Percentiles rank a stretch among this genome's conserved stretches.
phyloP scores from a whole-genome alignment of 1,140 invertebrate species.

The Cyclina sinensis region DNA sequence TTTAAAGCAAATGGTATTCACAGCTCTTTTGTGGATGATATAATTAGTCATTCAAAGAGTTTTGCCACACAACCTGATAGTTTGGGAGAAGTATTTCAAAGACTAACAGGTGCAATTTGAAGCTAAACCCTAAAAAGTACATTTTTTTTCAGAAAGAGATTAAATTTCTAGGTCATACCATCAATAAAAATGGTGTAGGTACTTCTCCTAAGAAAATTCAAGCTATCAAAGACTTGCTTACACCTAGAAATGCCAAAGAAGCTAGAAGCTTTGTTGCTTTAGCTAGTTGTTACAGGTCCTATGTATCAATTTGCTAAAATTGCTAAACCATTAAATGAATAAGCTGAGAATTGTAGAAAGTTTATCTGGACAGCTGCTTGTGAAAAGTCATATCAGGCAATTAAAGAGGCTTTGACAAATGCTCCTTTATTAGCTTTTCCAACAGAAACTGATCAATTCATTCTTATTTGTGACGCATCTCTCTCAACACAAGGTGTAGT shows the following conservation, averaged over 20 bases:
- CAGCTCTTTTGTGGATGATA: constrained; percentile 18
- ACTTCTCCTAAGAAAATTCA: constrained; percentile 53
- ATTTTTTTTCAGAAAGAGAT: too few relatives aligned
- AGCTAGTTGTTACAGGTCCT: constrained; percentile 51
- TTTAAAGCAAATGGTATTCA: constrained; percentile 19
- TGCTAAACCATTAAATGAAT: constrained; percentile 60
- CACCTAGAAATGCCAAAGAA: too few relatives aligned
- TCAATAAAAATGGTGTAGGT: constrained; percentile 20
- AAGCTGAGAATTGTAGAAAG: constrained; percentile 40
- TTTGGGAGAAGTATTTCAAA: constrained; percentile 4
- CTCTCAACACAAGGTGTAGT: constrained; percentile 74
- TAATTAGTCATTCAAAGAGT: neutral
- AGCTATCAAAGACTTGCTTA: too few relatives aligned
- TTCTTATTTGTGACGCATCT: constrained; percentile 73
- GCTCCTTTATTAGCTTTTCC: constrained; percentile 65
- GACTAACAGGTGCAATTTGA: neutral
- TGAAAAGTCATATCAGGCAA: constrained; percentile 63
- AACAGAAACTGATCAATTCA: constrained; percentile 51
- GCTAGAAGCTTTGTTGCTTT: constrained; percentile 70
- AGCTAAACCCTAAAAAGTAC: constrained; percentile 24
- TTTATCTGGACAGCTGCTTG: constrained; percentile 67
- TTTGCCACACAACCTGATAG: neutral
- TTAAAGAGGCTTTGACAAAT: constrained; percentile 63
- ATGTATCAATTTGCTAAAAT: constrained; percentile 64
- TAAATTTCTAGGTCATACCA: too few relatives aligned